Conservation (phyloP, 2,888 invertebrate genomes). For the Norana najaformis region DNA sequence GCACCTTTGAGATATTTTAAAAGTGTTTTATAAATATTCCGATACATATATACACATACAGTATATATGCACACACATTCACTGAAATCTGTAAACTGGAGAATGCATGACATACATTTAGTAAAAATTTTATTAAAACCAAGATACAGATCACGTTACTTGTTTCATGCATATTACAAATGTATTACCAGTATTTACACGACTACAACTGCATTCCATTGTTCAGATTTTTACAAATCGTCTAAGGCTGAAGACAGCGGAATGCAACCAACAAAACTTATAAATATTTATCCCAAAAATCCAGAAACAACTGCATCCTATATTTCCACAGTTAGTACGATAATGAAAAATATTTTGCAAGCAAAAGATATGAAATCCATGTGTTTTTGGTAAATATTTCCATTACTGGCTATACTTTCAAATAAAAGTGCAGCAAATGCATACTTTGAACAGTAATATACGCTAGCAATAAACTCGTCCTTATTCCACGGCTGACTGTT, state of each 20-base stretch:
- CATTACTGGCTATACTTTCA: not conserved
- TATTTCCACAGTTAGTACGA: not conserved
- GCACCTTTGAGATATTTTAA: too few relatives aligned
- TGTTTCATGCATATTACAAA: not conserved
- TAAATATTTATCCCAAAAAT: not conserved
- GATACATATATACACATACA: too few relatives aligned
- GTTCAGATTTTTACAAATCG: not conserved
- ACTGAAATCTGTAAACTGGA: not conserved
- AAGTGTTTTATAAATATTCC: too few relatives aligned
- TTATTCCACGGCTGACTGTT: conserved; percentile 13
- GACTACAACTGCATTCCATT: not conserved
- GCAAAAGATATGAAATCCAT: not conserved
- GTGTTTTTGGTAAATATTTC: not conserved
- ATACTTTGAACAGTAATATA: not conserved
- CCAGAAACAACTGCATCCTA: not conserved
- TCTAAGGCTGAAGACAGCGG: not conserved
- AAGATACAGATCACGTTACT: conserved; percentile 13
- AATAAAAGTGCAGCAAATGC: not conserved
- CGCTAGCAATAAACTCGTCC: not conserved
- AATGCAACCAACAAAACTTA: not conserved
- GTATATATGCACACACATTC: too few relatives aligned
- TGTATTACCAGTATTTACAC: conserved; percentile 4
- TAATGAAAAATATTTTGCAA: conserved; percentile 6
- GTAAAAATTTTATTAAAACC: conserved; percentile 13
- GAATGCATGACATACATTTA: not conserved